These are phyloP conservation scores for Perognathus longimembris DNA, from an alignment of 2,113 vertebrate species.

Conservation along the genomic window DNA sequence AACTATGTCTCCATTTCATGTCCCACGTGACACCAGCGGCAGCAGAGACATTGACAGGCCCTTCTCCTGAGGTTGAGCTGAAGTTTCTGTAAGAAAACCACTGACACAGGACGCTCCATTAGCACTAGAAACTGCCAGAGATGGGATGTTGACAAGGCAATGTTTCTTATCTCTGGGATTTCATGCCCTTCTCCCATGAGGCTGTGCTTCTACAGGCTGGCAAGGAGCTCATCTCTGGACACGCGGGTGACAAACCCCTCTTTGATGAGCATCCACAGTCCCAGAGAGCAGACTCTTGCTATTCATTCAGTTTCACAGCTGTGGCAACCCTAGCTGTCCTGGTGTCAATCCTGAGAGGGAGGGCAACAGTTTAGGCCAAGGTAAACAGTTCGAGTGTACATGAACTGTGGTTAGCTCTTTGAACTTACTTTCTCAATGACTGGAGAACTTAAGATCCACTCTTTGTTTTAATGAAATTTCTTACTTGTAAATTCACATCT, in stretches of 20 bases:
- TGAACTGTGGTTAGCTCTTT: conserved; percentile 9
- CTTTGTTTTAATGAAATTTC: conserved; percentile 32
- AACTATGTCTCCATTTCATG: conserved; percentile 58
- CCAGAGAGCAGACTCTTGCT: conserved; percentile 50
- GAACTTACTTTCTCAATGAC: conserved; percentile 9
- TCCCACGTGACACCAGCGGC: conserved; percentile 55
- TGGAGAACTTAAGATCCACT: conserved; percentile 20
- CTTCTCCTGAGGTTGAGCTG: conserved; percentile 31
- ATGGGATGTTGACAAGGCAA: conserved; percentile 57
- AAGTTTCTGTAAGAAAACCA: conserved; percentile 42
- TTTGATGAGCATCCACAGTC: conserved; percentile 67
- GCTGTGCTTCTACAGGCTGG: conserved; percentile 39
- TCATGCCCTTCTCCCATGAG: conserved; percentile 51
- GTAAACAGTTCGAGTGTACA: conserved; percentile 33
- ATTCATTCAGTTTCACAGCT: conserved; percentile 76
- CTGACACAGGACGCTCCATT: neutral
- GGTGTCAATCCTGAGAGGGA: conserved; percentile 25
- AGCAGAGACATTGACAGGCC: neutral
- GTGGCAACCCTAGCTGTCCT: conserved; percentile 55
- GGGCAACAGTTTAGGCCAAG: neutral
- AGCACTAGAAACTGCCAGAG: neutral
- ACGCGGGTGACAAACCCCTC: conserved; percentile 64
- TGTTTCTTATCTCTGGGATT: conserved; percentile 66
- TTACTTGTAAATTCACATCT: neutral
- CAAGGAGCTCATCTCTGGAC: conserved; percentile 51